Conservation (phyloP, 2,888 invertebrate species). For the Elegia similella region DNA sequence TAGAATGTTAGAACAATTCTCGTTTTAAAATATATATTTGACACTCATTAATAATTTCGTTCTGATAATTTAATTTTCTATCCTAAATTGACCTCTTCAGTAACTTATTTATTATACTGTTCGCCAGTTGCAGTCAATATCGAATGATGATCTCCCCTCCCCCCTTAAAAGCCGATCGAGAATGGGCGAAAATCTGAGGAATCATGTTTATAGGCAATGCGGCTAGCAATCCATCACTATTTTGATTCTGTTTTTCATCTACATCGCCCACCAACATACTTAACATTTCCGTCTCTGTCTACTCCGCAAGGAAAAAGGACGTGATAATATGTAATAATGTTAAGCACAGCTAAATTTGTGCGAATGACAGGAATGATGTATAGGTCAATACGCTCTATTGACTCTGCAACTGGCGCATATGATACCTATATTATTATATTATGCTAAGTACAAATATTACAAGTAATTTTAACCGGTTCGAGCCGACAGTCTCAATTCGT, state of each 20-base stretch:
- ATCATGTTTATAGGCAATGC: too few species aligned
- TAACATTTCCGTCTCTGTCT: too few species aligned
- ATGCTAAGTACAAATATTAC: constrained; percentile 6
- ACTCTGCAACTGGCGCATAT: not conserved
- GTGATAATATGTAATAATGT: too few species aligned
- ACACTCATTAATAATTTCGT: not conserved
- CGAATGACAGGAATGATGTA: not conserved
- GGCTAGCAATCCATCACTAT: too few species aligned
- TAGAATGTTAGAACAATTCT: not conserved
- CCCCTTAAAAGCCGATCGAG: too few species aligned
- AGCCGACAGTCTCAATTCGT: not conserved
- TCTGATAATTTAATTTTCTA: constrained; percentile 1
- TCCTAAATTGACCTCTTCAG: constrained; percentile 3
- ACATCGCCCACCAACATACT: too few species aligned
- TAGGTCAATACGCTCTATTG: not conserved
- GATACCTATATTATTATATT: constrained; percentile 1
- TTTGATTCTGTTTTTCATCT: too few species aligned
- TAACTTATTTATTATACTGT: not conserved
- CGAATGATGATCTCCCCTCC: not conserved
- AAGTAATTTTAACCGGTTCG: not conserved
- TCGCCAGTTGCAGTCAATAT: not conserved
- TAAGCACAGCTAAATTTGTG: not conserved
- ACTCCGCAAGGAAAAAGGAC: too few species aligned
- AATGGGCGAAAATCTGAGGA: too few species aligned
- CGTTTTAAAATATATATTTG: not conserved